Percentiles rank a stretch among this genome's conserved stretches.
Conservation (phyloP, 2,888 invertebrate genomes). For the Automeris io region DNA sequence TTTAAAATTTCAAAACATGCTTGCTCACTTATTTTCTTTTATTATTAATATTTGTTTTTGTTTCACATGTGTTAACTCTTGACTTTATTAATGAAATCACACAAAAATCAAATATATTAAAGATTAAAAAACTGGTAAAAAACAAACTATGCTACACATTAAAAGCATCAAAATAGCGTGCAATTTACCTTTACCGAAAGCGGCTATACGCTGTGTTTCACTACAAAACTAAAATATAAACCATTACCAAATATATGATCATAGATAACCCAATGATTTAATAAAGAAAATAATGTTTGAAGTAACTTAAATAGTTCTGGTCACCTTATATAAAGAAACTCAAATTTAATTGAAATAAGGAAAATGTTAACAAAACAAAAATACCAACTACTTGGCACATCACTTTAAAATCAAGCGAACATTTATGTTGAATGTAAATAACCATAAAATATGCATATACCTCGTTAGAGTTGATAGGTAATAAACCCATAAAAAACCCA, state of each 20-base stretch:
- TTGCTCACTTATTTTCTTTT: slow-evolving; percentile 17
- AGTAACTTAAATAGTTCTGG: slow-evolving; percentile 27
- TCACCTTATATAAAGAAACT: slow-evolving; percentile 17
- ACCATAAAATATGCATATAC: too few relatives aligned
- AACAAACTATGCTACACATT: slow-evolving; percentile 33
- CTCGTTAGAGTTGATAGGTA: too few relatives aligned
- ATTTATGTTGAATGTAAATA: too few relatives aligned
- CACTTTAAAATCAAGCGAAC: too few relatives aligned
- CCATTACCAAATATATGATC: slow-evolving; percentile 36
- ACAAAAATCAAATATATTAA: slow-evolving; percentile 13
- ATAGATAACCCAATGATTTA: slow-evolving; percentile 27
- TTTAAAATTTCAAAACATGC: slow-evolving; percentile 33
- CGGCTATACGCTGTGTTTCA: slow-evolving; percentile 52
- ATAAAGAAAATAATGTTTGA: slow-evolving; percentile 28
- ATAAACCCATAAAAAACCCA: too few relatives aligned
- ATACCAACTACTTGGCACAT: too few relatives aligned
- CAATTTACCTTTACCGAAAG: slow-evolving; percentile 72
- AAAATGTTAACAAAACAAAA: too few relatives aligned
- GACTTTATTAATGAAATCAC: slow-evolving; percentile 10
- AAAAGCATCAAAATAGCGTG: slow-evolving; percentile 60
- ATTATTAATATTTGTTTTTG: background rate
- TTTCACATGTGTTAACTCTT: background rate
- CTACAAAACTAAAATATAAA: slow-evolving; percentile 51
- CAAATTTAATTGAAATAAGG: too few relatives aligned
- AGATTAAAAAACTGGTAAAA: slow-evolving; percentile 16